phyloP scores from a whole-genome alignment of 2,797 vertebrate species.

The Mycteria americana region DNA sequence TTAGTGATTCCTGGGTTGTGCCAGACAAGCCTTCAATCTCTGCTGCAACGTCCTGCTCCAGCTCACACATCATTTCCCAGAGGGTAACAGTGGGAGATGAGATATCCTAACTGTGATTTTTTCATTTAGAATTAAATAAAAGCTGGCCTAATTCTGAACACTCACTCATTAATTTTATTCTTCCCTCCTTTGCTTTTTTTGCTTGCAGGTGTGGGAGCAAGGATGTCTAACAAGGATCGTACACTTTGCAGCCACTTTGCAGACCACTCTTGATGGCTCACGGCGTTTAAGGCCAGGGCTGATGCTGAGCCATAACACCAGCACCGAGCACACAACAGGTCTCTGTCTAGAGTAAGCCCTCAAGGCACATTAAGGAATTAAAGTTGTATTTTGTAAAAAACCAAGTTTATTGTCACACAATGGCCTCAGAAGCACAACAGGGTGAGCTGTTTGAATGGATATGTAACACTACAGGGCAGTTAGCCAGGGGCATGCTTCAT shows the following conservation, averaged over 20 bases:
- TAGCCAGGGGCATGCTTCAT: background rate
- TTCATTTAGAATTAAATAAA: conserved; percentile 23
- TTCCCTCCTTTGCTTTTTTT: background rate
- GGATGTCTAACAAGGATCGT: background rate
- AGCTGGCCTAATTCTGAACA: background rate
- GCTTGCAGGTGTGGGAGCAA: background rate
- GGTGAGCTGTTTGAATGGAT: background rate
- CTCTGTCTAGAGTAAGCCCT: background rate
- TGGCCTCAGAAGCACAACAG: background rate
- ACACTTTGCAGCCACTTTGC: background rate
- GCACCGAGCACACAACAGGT: background rate
- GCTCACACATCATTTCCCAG: conserved; percentile 28
- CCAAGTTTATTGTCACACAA: background rate
- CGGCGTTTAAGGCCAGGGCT: background rate
- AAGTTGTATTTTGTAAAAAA: background rate
- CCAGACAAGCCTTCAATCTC: background rate
- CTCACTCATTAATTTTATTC: background rate
- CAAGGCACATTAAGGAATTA: background rate
- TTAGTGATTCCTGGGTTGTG: background rate
- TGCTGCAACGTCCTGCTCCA: background rate
- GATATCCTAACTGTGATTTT: background rate
- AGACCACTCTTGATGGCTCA: background rate
- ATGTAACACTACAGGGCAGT: background rate
- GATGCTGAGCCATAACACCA: background rate
- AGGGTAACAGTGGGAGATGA: background rate